phyloP scores from a whole-genome alignment of 2,888 invertebrate species.

The Eupithecia abbreviata region DNA sequence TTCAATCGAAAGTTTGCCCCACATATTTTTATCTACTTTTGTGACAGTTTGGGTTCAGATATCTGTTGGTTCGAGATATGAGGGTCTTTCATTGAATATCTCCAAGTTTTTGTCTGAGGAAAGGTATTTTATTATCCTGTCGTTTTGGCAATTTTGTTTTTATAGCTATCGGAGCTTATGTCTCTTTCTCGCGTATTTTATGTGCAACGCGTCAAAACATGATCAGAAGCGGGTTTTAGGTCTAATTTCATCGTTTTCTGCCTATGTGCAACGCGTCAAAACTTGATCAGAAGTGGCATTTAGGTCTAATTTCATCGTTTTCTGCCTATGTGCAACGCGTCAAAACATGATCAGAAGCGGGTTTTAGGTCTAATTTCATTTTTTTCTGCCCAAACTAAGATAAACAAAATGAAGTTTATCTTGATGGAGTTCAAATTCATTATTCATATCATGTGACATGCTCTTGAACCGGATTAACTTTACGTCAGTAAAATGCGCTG shows the following conservation, averaged over 20 bases:
- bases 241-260: too few species aligned
- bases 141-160: conserved; percentile 4
- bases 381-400: too few species aligned
- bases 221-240: not conserved
- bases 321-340: not conserved
- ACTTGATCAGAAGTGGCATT: not conserved
- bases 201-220: not conserved
- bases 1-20: conserved; percentile 33
- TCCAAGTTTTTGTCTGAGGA: conserved; percentile 14
- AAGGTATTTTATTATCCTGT: not conserved
- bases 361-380: too few species aligned
- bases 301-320: too few species aligned
- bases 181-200: not conserved
- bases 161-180: not conserved
- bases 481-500: too few species aligned
- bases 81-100: conserved; percentile 5
- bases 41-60: conserved; percentile 10
- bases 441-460: too few species aligned
- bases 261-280: not conserved
- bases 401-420: too few species aligned
- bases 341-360: not conserved
- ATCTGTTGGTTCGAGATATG: conserved; percentile 1
- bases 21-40: conserved; percentile 32
- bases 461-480: too few species aligned
- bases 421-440: too few species aligned